Percentiles rank a stretch among this genome's conserved stretches.
Conservation (phyloP, 2,888 invertebrate genomes). For the Apotomis betuletana region DNA sequence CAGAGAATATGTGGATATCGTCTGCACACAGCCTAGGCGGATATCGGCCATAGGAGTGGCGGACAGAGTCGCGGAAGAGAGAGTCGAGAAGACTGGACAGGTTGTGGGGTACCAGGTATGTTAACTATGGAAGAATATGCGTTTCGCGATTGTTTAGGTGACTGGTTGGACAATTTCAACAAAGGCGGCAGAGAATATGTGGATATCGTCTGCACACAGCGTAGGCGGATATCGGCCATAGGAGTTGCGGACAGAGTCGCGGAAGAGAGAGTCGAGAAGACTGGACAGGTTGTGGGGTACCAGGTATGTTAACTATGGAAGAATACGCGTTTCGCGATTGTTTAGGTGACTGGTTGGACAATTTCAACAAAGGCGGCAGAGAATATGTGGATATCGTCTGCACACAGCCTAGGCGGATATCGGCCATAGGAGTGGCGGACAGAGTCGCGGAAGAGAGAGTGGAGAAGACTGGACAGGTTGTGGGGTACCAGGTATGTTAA, state of each 20-base stretch:
- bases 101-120: constrained; percentile 87
- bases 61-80: constrained; percentile 94
- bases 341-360: constrained; percentile 91
- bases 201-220: constrained; percentile 96
- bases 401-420: constrained; percentile 95
- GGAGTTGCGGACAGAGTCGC: constrained; percentile 96
- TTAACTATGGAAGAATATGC: too few relatives aligned
- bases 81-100: constrained; percentile 89
- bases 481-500: constrained; percentile 85
- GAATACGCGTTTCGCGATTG: too few relatives aligned
- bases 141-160: constrained; percentile 82
- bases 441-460: constrained; percentile 93
- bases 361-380: constrained; percentile 76
- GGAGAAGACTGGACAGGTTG: constrained; percentile 89
- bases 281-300: constrained; percentile 90
- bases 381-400: constrained; percentile 93
- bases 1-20: constrained; percentile 89
- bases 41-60: constrained; percentile 97
- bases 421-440: constrained; percentile 96
- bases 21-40: constrained; percentile 96
- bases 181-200: constrained; percentile 84
- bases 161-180: constrained; percentile 87
- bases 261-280: constrained; percentile 90
- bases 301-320: constrained; percentile 62
- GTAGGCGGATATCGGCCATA: constrained; percentile 94